Conservation (phyloP, 2,797 vertebrate genomes). For the Cheirogaleus major region DNA sequence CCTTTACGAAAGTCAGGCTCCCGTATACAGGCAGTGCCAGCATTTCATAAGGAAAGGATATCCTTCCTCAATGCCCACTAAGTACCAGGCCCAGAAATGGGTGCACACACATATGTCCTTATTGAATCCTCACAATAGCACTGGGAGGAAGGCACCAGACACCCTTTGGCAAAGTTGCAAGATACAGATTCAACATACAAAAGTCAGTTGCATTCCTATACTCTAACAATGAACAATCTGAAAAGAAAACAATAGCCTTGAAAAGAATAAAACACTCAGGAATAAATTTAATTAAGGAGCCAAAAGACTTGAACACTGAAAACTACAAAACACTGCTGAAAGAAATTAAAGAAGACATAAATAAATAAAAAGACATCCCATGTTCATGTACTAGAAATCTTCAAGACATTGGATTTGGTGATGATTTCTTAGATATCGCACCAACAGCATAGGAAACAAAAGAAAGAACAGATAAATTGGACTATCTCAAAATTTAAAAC, state of each 20-base stretch:
- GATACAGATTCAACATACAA: neutral
- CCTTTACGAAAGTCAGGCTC: neutral
- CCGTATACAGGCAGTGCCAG: neutral
- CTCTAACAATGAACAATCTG: neutral
- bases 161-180: neutral
- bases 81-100: neutral
- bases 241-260: neutral
- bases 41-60: neutral
- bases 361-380: neutral
- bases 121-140: neutral
- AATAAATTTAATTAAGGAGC: neutral
- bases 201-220: neutral
- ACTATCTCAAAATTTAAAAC: neutral
- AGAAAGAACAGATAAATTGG: neutral
- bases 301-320: neutral
- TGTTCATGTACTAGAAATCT: neutral
- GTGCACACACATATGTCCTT: neutral
- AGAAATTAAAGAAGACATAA: neutral
- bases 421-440: neutral
- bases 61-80: neutral
- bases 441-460: neutral
- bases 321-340: neutral
- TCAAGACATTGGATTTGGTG: neutral
- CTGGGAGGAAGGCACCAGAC: neutral
- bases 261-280: neutral